These are phyloP conservation scores for Pseudorasbora parva DNA, from an alignment of 2,113 vertebrate species.

Conservation along the genomic window DNA sequence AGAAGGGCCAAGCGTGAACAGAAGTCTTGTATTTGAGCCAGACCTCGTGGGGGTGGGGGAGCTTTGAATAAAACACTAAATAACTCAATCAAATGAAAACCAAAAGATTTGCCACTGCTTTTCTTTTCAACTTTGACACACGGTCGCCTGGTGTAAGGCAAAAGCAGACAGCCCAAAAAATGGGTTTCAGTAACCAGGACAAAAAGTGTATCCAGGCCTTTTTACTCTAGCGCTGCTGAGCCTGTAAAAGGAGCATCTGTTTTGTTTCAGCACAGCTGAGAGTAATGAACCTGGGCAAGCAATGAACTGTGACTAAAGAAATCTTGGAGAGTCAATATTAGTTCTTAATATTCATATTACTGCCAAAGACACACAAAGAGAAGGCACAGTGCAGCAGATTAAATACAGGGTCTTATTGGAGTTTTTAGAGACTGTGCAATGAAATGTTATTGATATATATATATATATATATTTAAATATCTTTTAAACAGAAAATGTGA, in stretches of 20 bases:
- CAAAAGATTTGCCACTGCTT: constrained; percentile 41
- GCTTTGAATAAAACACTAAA: constrained; percentile 48
- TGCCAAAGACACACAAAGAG: neutral
- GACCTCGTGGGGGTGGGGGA: constrained; percentile 32
- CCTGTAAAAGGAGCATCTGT: constrained; percentile 46
- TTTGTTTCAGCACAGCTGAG: constrained; percentile 35
- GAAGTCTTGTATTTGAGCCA: constrained; percentile 40
- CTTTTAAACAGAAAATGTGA: neutral
- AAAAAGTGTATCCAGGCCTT: constrained; percentile 29
- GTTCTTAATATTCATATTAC: constrained; percentile 27
- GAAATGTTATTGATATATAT: neutral
- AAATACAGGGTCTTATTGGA: neutral
- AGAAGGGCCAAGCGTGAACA: constrained; percentile 36
- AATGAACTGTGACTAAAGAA: constrained; percentile 29
- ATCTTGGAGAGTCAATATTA: constrained; percentile 24
- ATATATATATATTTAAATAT: too few species aligned
- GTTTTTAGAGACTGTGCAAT: neutral
- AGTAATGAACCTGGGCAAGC: constrained; percentile 26
- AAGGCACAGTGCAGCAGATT: neutral
- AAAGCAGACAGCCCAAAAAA: constrained; percentile 13
- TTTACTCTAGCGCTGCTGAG: constrained; percentile 29
- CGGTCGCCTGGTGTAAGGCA: constrained; percentile 6
- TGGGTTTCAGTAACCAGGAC: constrained; percentile 28
- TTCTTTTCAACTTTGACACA: constrained; percentile 16
- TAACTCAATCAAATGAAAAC: constrained; percentile 46